Conservation (phyloP, 2,113 vertebrate species). For the Vombatus ursinus region DNA sequence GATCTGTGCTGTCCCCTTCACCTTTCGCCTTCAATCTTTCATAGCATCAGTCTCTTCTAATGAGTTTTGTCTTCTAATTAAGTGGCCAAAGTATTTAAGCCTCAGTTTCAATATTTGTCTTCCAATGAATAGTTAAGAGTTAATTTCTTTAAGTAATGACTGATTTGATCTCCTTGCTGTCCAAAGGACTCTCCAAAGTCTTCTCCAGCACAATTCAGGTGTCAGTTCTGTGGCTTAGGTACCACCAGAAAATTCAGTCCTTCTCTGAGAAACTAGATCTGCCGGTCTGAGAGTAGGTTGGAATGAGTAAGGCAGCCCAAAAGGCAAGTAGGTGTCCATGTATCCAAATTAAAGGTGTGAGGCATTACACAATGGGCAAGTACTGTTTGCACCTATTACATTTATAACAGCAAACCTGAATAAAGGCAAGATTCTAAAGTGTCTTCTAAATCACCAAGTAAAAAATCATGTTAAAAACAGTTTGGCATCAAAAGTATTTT, state of each 20-base stretch:
- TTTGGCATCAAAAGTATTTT: background rate
- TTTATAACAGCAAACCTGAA: background rate
- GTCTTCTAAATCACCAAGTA: conserved; percentile 3
- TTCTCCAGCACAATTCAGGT: background rate
- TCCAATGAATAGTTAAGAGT: background rate
- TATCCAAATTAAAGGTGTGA: background rate
- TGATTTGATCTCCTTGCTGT: background rate
- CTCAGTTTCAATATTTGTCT: background rate
- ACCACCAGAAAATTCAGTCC: background rate
- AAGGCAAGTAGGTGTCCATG: background rate
- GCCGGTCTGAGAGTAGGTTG: background rate
- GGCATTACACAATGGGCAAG: background rate
- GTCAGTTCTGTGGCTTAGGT: background rate
- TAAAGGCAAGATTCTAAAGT: background rate
- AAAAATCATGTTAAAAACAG: background rate
- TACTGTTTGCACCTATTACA: background rate
- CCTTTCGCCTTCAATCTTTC: background rate
- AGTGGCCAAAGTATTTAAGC: background rate
- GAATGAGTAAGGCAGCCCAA: background rate
- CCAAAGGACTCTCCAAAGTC: background rate
- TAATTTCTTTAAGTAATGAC: background rate
- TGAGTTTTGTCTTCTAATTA: background rate
- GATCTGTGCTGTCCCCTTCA: background rate
- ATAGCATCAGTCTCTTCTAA: background rate
- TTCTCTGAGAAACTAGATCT: background rate